A percentile compares a stretch with the other conserved stretches of the same genome.
Conservation (phyloP, 1,140 invertebrate species). For the Bombus sibiricus region DNA sequence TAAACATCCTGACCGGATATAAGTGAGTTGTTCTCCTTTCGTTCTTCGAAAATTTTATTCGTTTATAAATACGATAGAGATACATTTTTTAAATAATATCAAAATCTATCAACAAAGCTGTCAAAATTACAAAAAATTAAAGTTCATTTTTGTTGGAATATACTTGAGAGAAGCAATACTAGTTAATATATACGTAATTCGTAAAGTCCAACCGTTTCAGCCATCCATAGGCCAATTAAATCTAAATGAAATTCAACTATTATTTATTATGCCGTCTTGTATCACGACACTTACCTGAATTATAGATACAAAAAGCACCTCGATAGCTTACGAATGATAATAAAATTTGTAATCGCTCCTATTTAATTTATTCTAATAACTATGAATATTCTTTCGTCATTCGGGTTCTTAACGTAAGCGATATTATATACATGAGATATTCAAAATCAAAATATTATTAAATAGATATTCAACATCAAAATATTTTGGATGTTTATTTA, state of each 20-base stretch:
- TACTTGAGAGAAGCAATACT: background rate
- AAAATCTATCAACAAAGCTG: background rate
- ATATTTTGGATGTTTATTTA: slow-evolving; percentile 76
- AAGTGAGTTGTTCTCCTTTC: slow-evolving; percentile 85
- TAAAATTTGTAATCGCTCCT: background rate
- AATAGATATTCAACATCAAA: background rate
- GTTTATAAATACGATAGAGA: background rate
- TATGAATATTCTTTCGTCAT: background rate
- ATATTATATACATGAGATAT: background rate
- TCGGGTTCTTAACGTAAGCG: background rate
- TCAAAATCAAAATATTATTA: too few relatives aligned
- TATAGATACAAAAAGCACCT: background rate
- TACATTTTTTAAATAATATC: background rate
- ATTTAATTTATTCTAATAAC: background rate
- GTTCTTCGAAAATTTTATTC: background rate
- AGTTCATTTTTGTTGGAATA: background rate
- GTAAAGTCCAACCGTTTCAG: background rate
- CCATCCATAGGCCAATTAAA: background rate
- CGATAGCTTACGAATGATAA: background rate
- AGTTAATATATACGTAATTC: background rate
- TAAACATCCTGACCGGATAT: slow-evolving; percentile 94
- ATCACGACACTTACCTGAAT: background rate
- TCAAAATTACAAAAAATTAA: background rate
- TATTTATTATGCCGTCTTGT: background rate
- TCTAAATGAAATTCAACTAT: background rate